phyloP scores from a whole-genome alignment of 2,797 vertebrate species.

The Dipus sagitta region DNA sequence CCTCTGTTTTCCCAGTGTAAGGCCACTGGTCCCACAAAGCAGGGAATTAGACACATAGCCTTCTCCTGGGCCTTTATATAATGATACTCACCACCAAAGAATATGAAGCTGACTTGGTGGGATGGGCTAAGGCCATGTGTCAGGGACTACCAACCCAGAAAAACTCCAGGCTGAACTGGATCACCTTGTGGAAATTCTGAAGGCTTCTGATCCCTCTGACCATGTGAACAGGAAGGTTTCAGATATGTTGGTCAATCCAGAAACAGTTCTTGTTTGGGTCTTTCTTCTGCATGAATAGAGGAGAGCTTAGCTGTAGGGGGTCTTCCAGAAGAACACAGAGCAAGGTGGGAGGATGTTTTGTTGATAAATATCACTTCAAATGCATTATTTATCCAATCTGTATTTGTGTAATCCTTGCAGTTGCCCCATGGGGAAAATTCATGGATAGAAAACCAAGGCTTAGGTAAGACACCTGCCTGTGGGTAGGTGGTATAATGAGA shows the following conservation, averaged over 20 bases:
- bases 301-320: background rate
- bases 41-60: background rate
- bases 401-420: background rate
- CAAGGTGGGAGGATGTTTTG: background rate
- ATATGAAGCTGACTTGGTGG: background rate
- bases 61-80: background rate
- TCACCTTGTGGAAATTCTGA: background rate
- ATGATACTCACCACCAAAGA: background rate
- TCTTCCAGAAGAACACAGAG: background rate
- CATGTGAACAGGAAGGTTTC: constrained; percentile 27
- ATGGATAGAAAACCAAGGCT: background rate
- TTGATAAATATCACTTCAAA: background rate
- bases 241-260: constrained; percentile 17
- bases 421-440: background rate
- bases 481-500: background rate
- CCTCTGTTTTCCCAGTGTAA: background rate
- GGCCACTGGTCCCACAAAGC: background rate
- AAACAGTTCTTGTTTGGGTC: background rate
- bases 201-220: background rate
- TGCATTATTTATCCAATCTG: background rate
- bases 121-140: background rate
- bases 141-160: background rate
- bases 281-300: too few species aligned
- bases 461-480: background rate
- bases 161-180: background rate